These are phyloP conservation scores for Empidonax alnorum DNA, from an alignment of 2,113 vertebrate genomes.

Conservation along the genomic window DNA sequence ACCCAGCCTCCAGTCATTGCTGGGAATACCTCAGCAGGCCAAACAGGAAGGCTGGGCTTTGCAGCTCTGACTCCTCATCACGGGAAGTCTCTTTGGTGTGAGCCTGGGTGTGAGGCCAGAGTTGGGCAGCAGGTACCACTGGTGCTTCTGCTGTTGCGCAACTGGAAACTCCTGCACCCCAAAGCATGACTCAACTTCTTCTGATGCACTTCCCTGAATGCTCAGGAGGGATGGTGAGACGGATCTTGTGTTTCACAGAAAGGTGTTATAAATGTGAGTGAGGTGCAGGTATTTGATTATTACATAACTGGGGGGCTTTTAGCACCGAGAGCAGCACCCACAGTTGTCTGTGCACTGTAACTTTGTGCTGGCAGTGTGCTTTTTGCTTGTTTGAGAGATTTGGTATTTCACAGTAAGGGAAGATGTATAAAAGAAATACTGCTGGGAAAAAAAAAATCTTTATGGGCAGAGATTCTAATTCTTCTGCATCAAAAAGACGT, in stretches of 20 bases:
- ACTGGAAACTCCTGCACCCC: background rate
- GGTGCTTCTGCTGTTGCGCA: background rate
- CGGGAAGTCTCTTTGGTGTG: background rate
- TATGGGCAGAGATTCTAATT: background rate
- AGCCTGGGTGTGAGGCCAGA: background rate
- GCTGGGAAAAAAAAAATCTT: background rate
- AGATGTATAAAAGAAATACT: background rate
- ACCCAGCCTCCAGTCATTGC: background rate
- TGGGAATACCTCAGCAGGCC: background rate
- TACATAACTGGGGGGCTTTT: background rate
- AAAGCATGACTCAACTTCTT: background rate
- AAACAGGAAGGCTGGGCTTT: background rate
- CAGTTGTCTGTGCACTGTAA: background rate
- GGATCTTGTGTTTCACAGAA: background rate
- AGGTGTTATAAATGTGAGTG: rapidly evolving
- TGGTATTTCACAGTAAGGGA: background rate
- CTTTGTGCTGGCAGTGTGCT: background rate
- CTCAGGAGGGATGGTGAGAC: background rate
- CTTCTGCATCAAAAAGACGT: background rate
- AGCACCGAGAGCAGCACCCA: background rate
- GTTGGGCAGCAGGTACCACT: background rate
- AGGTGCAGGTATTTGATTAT: background rate
- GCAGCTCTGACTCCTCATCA: background rate
- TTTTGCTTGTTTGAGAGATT: background rate
- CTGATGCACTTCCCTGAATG: background rate